Base-by-base conservation (phyloP, 2,888 invertebrate species). In the Priapulus caudatus region DNA sequence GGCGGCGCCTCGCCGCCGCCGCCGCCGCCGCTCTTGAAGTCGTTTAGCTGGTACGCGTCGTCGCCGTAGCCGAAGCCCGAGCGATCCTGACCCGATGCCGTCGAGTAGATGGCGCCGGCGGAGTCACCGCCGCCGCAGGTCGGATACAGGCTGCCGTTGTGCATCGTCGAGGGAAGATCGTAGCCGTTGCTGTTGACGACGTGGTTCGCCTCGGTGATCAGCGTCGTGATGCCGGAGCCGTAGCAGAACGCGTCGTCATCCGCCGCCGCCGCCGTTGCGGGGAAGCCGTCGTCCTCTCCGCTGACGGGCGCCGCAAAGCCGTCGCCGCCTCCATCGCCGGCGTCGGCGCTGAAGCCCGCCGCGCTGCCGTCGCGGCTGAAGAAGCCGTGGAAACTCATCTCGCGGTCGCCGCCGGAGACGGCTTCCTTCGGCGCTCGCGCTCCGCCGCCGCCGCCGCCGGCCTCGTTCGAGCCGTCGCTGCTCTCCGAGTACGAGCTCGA, bases 21-120 rank as follows among this genome's bases (percentile, higher is more conserved):
- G n/a, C n/a, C n/a, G n/a, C n/a, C n/a, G n/a, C n/a, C n/a, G n/a
- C n/a, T n/a, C n/a, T n/a, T n/a, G n/a, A n/a, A n/a, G n/a, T n/a
- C n/a, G n/a, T 33, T 33, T 33, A 33, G n/a, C 33, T 33, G 33
- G n/a, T n/a, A n/a, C n/a, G n/a, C n/a, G 33, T 33, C 33, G n/a
- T 33, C 33, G n/a, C 10, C 10, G n/a, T 10, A 33, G 33, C 33
- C 33, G n/a, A 33, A 33, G n/a, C n/a, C n/a, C n/a, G 10, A n/a
- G 10, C 33, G 33, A 10, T 33, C 33, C n/a, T 33, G 33, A 33
- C 33, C 10, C 10, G 33, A 33, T 10, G 33, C 33, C 10, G n/a
- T n/a, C n/a, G 33, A 33, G n/a, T 33, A 33, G 10, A 33, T n/a
- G n/a, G n/a, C n/a, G n/a, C 33, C n/a, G n/a, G 33, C 10, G 10